A percentile compares a stretch with the other conserved stretches of the same genome.
Evolutionary conservation across 1,140 invertebrate species (phyloP).

Genomic region (Myzus persicae): DNA sequence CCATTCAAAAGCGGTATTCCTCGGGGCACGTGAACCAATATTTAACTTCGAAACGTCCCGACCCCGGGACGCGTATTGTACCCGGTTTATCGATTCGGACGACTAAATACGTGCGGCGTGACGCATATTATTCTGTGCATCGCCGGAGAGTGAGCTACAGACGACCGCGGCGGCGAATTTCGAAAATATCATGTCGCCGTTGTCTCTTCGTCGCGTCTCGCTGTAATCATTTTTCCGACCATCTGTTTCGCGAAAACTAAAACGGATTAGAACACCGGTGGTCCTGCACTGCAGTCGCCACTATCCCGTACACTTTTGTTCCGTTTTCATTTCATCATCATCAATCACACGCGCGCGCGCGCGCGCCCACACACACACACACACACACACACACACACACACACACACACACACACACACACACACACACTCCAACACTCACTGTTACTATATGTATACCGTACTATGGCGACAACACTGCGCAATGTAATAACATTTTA

Average conservation of each 20-base stretch:
- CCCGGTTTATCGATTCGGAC: neutral
- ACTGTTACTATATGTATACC: neutral
- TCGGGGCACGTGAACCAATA: neutral
- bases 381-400: neutral
- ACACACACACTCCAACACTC: too few species aligned
- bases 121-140: neutral
- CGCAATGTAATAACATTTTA: constrained; percentile 10
- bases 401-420: neutral
- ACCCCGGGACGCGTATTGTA: neutral
- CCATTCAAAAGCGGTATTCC: constrained; percentile 3
- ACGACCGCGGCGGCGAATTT: neutral
- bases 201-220: neutral
- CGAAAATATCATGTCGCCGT: neutral
- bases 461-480: neutral
- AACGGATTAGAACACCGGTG: constrained; percentile 7
- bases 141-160: neutral
- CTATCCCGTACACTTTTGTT: neutral
- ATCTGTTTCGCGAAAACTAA: neutral
- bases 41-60: neutral
- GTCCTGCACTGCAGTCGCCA: neutral
- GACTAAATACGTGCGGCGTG: neutral
- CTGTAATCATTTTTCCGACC: neutral
- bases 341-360: neutral
- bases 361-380: neutral
- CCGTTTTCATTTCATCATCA: constrained; percentile 26